phyloP scores from a whole-genome alignment of 2,113 vertebrate species.

The Cebidichthys violaceus region DNA sequence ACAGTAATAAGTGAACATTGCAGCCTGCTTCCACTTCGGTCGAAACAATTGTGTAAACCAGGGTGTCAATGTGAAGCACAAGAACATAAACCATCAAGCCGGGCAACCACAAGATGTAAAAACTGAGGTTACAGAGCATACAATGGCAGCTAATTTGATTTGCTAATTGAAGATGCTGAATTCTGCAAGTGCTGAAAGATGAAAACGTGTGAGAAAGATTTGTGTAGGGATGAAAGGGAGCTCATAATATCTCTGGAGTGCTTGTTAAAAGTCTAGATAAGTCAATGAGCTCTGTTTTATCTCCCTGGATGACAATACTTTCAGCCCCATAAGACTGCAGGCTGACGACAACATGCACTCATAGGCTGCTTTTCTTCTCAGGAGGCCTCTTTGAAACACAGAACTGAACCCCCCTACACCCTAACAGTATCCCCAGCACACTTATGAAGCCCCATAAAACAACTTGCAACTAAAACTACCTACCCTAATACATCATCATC shows the following conservation, averaged over 20 bases:
- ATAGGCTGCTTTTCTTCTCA: neutral
- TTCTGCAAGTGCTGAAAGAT: neutral
- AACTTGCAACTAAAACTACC: neutral
- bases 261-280: constrained; percentile 55
- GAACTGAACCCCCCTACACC: neutral
- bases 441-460: constrained; percentile 7
- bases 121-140: constrained; percentile 18
- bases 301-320: constrained; percentile 48
- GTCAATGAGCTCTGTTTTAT: constrained; percentile 43
- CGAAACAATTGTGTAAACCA: constrained; percentile 5
- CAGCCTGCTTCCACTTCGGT: neutral
- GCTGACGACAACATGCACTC: constrained; percentile 29
- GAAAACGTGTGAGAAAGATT: constrained; percentile 18
- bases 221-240: constrained; percentile 41
- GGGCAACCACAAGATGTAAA: neutral
- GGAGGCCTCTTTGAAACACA: constrained; percentile 13
- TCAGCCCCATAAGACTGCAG: constrained; percentile 34
- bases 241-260: constrained; percentile 47
- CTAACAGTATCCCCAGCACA: neutral
- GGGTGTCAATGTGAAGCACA: neutral
- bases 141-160: constrained; percentile 5
- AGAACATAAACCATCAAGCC: neutral
- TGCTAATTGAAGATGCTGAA: constrained; percentile 24
- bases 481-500: neutral
- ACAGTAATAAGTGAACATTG: constrained; percentile 7